Evolutionary conservation across 2,888 invertebrate species (phyloP), one percentile per base, ranked within the genome.

Genomic region (Cloeon dipterum): DNA sequence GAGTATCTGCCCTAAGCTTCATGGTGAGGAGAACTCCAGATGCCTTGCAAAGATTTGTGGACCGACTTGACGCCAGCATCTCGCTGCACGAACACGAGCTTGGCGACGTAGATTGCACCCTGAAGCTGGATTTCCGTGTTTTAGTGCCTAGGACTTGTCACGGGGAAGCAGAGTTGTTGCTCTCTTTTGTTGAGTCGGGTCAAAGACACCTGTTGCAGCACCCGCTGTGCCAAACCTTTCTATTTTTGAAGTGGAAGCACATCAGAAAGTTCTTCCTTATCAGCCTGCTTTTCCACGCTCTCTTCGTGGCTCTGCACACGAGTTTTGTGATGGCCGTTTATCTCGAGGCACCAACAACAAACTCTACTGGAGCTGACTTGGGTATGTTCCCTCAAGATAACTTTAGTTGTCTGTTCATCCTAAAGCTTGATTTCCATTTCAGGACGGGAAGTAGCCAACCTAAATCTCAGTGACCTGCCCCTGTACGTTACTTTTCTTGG

Each of bases 1-100:
- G 81, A 5, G 65, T 79, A 3, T 76, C 82, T 1, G 82, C 75
- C 0, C 53, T 85, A 11, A 75, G 76, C 10, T 81, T 83, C 46
- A 79, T 85, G 39, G 74, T 81, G 2, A 67, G 82, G n/a, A 65
- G 81, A 43, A 83, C 81, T 0, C 83, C 85, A 0, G 78, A 82
- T 44, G 76, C 81, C 4, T 64, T 83, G 32, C 74, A 78, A 0
- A 68, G 74, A 36, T 66, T 76, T 37, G 55, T 74, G 36, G 57
- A 65, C 34, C 74, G 77, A 50, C 64, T 83, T 32, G 79, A 82
- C 46, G 65, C 71, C 25, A 73, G 79, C 0, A 74, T 83, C 11
- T 71, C 73, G 44, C 64, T 79, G 5, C 77, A 76, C 47, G 83
- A 83, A 48, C 81, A 83, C 47, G 83, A 85, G 51, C 62, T 83